A percentile compares a stretch with the other conserved stretches of the same genome.
Conservation (phyloP, 2,797 vertebrate species). For the Darevskia mixta region DNA sequence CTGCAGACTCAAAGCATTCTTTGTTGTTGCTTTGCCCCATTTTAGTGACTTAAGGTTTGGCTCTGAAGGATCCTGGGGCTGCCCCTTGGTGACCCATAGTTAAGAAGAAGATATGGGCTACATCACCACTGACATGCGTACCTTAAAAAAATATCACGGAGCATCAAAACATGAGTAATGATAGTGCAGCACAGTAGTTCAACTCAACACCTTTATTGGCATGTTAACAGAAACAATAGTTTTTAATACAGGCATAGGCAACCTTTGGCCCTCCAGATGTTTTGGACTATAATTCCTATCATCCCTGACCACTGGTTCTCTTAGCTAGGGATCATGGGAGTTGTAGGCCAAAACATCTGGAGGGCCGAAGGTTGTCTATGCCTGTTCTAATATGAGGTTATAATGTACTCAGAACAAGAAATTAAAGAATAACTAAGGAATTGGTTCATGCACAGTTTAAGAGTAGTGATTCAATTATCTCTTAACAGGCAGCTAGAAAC, state of each 20-base stretch:
- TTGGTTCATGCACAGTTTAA: neutral
- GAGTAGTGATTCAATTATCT: neutral
- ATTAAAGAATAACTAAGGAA: neutral
- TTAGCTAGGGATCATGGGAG: no score
- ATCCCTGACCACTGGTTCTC: no score
- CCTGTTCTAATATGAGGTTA: neutral
- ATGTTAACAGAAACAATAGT: neutral
- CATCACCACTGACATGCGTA: neutral
- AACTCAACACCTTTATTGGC: no score
- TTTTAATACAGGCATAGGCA: no score
- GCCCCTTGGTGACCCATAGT: neutral
- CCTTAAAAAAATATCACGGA: no score
- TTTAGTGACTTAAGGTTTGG: neutral
- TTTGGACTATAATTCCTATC: no score
- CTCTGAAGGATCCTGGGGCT: neutral
- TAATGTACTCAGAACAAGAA: neutral
- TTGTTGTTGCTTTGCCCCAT: neutral
- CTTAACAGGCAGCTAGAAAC: neutral
- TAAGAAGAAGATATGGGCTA: neutral
- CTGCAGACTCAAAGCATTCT: neutral
- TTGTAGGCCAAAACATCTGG: no score
- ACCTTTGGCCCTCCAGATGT: no score
- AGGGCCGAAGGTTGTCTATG: no score
- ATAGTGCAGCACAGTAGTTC: neutral
- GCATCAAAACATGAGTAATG: neutral